Evolutionary conservation across 2,888 invertebrate genomes (phyloP).

Genomic region (Alloplasta piceator): DNA sequence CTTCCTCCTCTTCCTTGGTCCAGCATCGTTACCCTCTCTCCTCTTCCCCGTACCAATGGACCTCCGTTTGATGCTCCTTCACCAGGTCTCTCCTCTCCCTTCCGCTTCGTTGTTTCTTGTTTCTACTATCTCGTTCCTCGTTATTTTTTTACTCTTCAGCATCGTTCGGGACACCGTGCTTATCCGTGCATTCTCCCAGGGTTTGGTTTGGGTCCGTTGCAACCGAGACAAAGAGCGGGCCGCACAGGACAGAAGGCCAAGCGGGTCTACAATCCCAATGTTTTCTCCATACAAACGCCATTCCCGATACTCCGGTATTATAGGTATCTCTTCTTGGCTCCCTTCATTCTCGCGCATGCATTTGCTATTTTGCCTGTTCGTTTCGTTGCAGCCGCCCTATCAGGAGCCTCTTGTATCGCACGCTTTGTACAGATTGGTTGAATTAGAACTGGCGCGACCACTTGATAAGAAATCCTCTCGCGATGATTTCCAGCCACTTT

Average conservation of each 20-base stretch:
- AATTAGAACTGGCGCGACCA: no score
- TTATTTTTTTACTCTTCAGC: slow-evolving; percentile 12
- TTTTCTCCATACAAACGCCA: neutral
- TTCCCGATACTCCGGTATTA: neutral
- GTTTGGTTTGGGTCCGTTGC: slow-evolving; percentile 12
- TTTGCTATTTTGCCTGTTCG: neutral
- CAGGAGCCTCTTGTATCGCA: slow-evolving; percentile 8
- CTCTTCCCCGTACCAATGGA: slow-evolving; percentile 49
- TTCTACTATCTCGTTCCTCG: slow-evolving; percentile 41
- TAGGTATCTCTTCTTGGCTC: neutral
- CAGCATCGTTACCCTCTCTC: slow-evolving; percentile 34
- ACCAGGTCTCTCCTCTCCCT: slow-evolving; percentile 65
- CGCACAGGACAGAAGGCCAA: neutral
- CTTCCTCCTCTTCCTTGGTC: slow-evolving; percentile 38
- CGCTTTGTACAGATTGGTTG: no score
- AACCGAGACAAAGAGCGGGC: slow-evolving; percentile 62
- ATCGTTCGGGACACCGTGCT: slow-evolving; percentile 68
- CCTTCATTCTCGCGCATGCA: neutral
- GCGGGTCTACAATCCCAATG: neutral
- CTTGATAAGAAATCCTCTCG: no score
- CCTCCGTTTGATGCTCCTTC: slow-evolving; percentile 37
- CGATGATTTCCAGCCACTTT: no score
- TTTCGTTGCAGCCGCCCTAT: neutral
- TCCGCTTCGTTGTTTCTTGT: slow-evolving; percentile 18
- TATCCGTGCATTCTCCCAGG: slow-evolving; percentile 69